A percentile compares a stretch with the other conserved stretches of the same genome.
Evolutionary conservation across 2,797 vertebrate species (phyloP).

Genomic region (Pangasius djambal): DNA sequence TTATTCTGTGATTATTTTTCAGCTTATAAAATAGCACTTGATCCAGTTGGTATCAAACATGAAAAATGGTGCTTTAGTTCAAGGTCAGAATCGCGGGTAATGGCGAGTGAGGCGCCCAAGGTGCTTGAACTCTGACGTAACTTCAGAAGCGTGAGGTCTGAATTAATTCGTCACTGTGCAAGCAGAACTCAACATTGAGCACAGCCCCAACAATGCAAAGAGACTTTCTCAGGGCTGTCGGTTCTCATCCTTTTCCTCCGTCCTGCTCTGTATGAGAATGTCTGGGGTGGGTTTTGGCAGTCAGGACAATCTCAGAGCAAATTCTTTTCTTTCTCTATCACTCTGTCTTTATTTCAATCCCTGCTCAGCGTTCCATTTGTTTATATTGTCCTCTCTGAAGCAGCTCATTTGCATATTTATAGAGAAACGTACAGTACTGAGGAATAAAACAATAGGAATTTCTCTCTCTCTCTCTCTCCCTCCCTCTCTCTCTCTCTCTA

Average conservation of each 20-base stretch:
- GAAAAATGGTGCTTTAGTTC: too few relatives aligned
- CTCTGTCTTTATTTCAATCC: constrained; percentile 33
- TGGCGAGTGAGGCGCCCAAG: background rate
- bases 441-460: constrained; percentile 65
- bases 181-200: background rate
- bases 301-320: constrained; percentile 54
- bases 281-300: constrained; percentile 57
- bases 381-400: constrained; percentile 63
- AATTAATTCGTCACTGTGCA: background rate
- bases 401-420: constrained; percentile 79
- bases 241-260: background rate
- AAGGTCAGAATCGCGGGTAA: background rate
- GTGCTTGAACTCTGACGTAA: background rate
- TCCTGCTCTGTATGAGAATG: background rate
- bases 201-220: background rate
- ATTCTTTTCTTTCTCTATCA: constrained; percentile 41
- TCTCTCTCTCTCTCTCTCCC: constrained; percentile 4
- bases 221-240: background rate
- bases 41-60: background rate
- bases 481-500: background rate
- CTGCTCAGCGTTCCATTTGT: constrained; percentile 57
- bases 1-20: background rate
- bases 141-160: constrained; percentile 33
- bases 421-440: constrained; percentile 67
- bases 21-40: background rate